These are phyloP conservation scores for Hydrolagus colliei DNA, from an alignment of 2,797 vertebrate species.

Conservation along the genomic window DNA sequence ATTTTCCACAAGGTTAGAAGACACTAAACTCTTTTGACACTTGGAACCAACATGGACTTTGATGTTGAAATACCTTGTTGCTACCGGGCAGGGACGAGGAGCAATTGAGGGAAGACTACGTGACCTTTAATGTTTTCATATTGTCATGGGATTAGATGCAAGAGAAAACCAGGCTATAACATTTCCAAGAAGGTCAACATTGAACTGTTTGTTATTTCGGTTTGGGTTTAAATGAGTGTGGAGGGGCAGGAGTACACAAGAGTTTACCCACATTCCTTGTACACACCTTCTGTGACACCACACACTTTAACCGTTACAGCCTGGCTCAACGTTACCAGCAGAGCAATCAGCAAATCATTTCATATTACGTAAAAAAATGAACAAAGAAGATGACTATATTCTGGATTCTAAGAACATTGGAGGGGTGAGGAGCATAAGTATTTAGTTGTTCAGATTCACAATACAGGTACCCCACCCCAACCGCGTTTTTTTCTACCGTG, in stretches of 20 bases:
- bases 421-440: no score
- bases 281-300: not conserved
- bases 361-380: no score
- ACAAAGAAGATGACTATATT: no score
- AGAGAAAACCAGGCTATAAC: not conserved
- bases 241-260: not conserved
- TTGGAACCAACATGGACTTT: no score
- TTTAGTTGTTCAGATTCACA: no score
- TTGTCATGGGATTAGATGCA: not conserved
- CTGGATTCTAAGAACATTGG: no score
- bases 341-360: no score
- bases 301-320: not conserved
- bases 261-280: not conserved
- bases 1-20: slow-evolving; percentile 1
- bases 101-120: not conserved
- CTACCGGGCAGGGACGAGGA: not conserved
- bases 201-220: not conserved
- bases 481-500: no score
- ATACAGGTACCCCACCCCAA: no score
- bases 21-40: not conserved
- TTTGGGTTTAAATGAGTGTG: no score
- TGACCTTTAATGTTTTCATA: not conserved
- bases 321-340: not conserved
- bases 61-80: not conserved
- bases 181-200: not conserved